Evolutionary conservation across 2,113 vertebrate species (phyloP).

Genomic region (Pungitius pungitius): DNA sequence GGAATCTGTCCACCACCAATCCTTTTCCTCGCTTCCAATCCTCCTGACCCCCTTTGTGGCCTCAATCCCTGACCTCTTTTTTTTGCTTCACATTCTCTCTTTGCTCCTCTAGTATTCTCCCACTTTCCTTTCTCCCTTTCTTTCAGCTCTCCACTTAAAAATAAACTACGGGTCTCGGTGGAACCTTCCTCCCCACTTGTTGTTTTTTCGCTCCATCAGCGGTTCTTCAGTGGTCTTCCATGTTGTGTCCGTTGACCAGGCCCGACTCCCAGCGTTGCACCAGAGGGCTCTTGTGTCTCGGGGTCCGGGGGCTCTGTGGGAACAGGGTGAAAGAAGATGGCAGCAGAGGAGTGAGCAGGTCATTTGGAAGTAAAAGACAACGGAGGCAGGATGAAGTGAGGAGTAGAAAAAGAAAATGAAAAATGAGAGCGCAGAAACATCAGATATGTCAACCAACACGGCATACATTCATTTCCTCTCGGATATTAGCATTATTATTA

Average conservation of each 20-base stretch:
- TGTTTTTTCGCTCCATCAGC: background rate
- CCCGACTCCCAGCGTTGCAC: constrained; percentile 80
- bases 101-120: constrained; percentile 2
- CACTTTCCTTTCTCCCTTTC: background rate
- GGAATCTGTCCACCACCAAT: constrained; percentile 36
- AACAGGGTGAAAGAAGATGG: constrained; percentile 31
- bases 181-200: background rate
- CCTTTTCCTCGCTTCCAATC: constrained; percentile 41
- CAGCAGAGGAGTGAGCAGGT: background rate
- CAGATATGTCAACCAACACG: constrained; percentile 13
- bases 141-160: constrained; percentile 20
- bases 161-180: constrained; percentile 16
- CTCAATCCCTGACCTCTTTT: constrained; percentile 53
- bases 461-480: too few species aligned
- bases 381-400: background rate
- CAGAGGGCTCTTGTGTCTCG: constrained; percentile 72
- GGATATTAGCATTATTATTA: too few species aligned
- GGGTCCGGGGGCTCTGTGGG: constrained; percentile 37
- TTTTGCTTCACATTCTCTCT: constrained; percentile 16
- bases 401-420: constrained; percentile 3
- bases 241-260: constrained; percentile 64
- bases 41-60: constrained; percentile 44
- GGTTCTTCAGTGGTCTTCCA: constrained; percentile 56
- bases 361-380: background rate
- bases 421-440: constrained; percentile 19